These are phyloP conservation scores for Lemur catta DNA, from an alignment of 2,797 vertebrate genomes.

Conservation along the genomic window DNA sequence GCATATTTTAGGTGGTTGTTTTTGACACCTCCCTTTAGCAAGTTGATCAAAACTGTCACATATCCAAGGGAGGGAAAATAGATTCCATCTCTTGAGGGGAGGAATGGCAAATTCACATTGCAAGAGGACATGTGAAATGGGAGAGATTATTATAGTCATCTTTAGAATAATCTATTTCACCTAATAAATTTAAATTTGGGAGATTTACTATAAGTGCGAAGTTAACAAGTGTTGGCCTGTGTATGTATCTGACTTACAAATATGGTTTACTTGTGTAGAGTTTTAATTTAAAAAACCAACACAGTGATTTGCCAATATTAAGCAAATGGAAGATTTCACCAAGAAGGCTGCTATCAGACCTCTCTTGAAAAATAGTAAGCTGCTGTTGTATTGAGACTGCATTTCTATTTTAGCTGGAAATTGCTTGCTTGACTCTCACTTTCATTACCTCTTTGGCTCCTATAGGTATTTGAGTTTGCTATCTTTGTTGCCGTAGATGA, in stretches of 20 bases:
- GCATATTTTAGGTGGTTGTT: background rate
- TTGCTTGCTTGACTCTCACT: background rate
- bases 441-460: background rate
- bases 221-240: background rate
- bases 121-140: background rate
- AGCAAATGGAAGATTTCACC: slow-evolving; percentile 23
- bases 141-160: background rate
- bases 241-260: background rate
- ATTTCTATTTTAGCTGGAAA: slow-evolving; percentile 15
- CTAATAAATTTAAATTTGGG: background rate
- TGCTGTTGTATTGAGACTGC: background rate
- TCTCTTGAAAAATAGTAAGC: background rate
- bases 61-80: background rate
- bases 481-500: background rate
- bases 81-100: background rate
- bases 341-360: background rate
- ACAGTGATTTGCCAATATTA: background rate
- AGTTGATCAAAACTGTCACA: background rate
- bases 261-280: background rate
- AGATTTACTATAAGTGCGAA: background rate
- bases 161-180: background rate
- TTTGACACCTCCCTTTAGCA: background rate
- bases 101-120: background rate
- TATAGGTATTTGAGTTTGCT: background rate
- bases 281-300: background rate